Evolutionary conservation across 2,113 vertebrate genomes (phyloP), one percentile per base, ranked within the genome.

Genomic region (Larimichthys crocea): DNA sequence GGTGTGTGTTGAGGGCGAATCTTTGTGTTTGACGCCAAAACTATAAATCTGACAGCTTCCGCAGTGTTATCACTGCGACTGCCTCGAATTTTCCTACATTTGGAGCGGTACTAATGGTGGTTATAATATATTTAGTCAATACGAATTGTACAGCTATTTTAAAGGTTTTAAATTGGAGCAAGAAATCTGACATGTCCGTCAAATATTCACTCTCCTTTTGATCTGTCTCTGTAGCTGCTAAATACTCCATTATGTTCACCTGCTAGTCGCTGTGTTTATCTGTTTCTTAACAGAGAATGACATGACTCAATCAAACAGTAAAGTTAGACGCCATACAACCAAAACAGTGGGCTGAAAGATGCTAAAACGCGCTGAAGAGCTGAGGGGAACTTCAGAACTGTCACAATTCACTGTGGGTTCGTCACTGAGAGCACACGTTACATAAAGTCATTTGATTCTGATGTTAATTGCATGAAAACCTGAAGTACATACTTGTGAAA

Each of bases 401-500:
- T 40, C 7, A 40, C 2, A 40, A 49, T 61, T 49, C 3, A 48
- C 24, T 46, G 6, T 57, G 40, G 14, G n/a, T 11, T 50, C 0
- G 24, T 66, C 64, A 66, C 16, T 5, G 1, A 29, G 9, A 48
- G 63, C 14, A 50, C 46, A 20, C 0, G 4, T 71, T 24, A 55
- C 31, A 24, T 70, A 24, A 55, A 69, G 20, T 42, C 2, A 55
- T 70, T 26, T 44, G 4, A 56, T 72, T 40, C 2, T 40, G 35
- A 8, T 40, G 35, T 40, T 40, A 40, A 40, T 40, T 40, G 35
- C 35, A 9, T 40, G 35, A 40, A 44, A 66, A 19, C 29, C 44
- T 14, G 2, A 40, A 24, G 7, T 8, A 5, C 95, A 3, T 96
- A 99, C 98, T 97, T 99, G 95, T 99, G 98, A 87, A 99, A 99